Conservation (phyloP, 30 jellyfish, hydroid and myxozoan species). For the Mastigias papua region DNA sequence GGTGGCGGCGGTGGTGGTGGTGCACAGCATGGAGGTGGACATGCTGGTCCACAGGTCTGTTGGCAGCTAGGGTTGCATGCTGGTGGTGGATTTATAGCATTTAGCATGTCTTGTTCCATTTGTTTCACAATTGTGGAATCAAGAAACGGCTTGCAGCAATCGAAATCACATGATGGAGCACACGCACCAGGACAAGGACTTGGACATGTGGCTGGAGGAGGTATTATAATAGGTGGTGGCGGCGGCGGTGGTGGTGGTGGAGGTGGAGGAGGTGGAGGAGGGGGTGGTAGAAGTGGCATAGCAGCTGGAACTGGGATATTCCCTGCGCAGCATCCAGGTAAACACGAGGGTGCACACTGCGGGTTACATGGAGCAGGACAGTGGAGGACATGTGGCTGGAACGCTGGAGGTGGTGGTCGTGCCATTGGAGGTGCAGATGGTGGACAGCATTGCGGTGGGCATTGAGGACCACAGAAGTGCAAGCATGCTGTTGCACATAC, state of each 20-base stretch:
- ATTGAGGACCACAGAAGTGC: constrained; percentile 87
- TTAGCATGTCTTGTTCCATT: constrained; percentile 84
- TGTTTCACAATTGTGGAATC: constrained; percentile 89
- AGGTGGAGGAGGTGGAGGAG: constrained; percentile 83
- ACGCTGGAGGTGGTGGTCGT: constrained; percentile 74
- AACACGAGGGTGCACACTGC: constrained; percentile 93
- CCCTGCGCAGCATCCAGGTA: constrained; percentile 87
- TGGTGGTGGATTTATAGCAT: constrained; percentile 82
- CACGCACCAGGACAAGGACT: constrained; percentile 95
- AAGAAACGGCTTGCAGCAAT: constrained; percentile 96
- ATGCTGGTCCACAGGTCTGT: constrained; percentile 59
- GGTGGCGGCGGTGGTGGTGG: constrained; percentile 87
- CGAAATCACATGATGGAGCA: constrained; percentile 98
- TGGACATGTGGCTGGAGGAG: constrained; percentile 91
- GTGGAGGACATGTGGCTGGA: constrained; percentile 51
- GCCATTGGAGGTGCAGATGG: constrained; percentile 76
- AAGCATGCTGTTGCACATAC: constrained; percentile 76
- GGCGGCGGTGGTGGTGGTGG: constrained; percentile 93
- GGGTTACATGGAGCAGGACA: constrained; percentile 94
- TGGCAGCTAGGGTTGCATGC: constrained; percentile 80
- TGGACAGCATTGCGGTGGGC: constrained; percentile 92
- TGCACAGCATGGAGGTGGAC: constrained; percentile 75
- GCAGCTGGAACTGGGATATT: constrained; percentile 42
- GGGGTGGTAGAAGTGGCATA: constrained; percentile 74
- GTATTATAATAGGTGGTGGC: constrained; percentile 74